Percentiles rank a stretch among this genome's conserved stretches.
Evolutionary conservation across 2,888 invertebrate genomes (phyloP).

Genomic region (Epinotia brunnichana): DNA sequence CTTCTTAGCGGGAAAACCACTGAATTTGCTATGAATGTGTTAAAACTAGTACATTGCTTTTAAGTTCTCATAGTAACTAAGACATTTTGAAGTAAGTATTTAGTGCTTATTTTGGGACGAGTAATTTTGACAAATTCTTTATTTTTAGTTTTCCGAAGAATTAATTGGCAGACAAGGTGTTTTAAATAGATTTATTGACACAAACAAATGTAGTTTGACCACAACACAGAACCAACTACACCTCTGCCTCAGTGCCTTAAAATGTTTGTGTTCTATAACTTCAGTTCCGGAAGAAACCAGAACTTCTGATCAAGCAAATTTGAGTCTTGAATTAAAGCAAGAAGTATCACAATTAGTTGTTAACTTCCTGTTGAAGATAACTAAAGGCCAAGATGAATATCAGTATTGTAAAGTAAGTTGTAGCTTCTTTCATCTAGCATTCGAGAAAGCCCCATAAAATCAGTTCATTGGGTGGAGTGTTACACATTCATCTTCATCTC

Average conservation of each 20-base stretch:
- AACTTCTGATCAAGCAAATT: constrained; percentile 47
- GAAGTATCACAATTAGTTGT: constrained; percentile 69
- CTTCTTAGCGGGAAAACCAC: too few species aligned
- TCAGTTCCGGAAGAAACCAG: constrained; percentile 60
- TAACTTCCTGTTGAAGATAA: constrained; percentile 68
- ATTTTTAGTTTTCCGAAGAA: constrained; percentile 67
- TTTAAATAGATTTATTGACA: constrained; percentile 60
- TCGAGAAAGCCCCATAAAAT: too few species aligned
- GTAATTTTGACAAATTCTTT: too few species aligned
- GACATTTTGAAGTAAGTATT: too few species aligned
- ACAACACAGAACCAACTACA: constrained; percentile 62
- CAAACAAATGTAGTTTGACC: constrained; percentile 51
- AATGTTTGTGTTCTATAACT: constrained; percentile 66
- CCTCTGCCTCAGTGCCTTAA: constrained; percentile 65
- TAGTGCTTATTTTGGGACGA: too few species aligned
- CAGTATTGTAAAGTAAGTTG: constrained; percentile 78
- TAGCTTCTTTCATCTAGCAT: background rate
- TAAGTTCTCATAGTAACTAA: too few species aligned
- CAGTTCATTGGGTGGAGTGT: background rate
- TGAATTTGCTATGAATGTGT: too few species aligned
- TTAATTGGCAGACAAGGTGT: constrained; percentile 70
- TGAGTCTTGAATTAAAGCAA: constrained; percentile 61
- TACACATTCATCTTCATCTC: background rate
- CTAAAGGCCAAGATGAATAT: constrained; percentile 71
- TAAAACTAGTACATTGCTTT: too few species aligned